These are phyloP conservation scores for Morpho helenor DNA, from an alignment of 2,888 invertebrate genomes.

Conservation along the genomic window DNA sequence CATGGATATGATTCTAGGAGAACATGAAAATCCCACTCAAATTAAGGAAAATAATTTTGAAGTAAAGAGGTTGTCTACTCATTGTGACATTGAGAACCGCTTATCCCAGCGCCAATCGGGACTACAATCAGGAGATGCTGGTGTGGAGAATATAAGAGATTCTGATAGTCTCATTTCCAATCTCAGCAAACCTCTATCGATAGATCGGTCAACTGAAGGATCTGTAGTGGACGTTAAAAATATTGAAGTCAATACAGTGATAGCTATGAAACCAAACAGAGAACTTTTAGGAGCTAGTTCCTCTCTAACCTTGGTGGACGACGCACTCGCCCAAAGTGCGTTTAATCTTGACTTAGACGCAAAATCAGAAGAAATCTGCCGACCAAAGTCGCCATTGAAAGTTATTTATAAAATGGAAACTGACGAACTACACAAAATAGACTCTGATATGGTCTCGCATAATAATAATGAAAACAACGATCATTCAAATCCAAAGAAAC, in stretches of 20 bases:
- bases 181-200: constrained; percentile 32
- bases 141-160: constrained; percentile 21
- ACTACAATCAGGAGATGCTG: constrained; percentile 29
- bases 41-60: constrained; percentile 19
- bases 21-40: constrained; percentile 7
- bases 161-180: constrained; percentile 28
- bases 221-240: constrained; percentile 34
- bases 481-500: constrained; percentile 41
- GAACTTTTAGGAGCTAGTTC: constrained; percentile 51
- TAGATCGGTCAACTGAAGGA: constrained; percentile 38
- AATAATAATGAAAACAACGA: constrained; percentile 14
- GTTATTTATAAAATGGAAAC: constrained; percentile 37
- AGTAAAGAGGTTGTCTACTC: constrained; percentile 16
- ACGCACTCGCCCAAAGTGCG: constrained; percentile 30
- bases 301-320: constrained; percentile 59
- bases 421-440: constrained; percentile 26
- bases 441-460: constrained; percentile 34
- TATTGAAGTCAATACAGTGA: constrained; percentile 51
- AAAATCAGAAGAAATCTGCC: constrained; percentile 3
- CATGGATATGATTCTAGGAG: constrained; percentile 11
- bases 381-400: constrained; percentile 32
- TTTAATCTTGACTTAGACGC: constrained; percentile 29
- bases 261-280: constrained; percentile 56
- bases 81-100: constrained; percentile 21
- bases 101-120: constrained; percentile 16